Evolutionary conservation across 2,113 vertebrate genomes (phyloP).

Genomic region (Gallinago paraguaiae): DNA sequence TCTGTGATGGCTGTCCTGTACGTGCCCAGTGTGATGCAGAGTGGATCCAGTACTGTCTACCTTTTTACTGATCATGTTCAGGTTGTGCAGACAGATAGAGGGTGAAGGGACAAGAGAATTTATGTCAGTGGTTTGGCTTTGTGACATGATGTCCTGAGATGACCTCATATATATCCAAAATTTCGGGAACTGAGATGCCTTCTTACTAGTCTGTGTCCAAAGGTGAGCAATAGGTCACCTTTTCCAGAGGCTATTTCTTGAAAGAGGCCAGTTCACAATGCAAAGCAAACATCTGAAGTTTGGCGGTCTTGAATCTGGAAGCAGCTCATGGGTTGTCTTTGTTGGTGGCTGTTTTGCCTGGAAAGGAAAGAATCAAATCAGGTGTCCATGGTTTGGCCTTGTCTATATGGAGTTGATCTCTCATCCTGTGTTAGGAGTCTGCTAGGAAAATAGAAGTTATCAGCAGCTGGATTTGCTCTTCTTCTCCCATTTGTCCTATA

Average conservation of each 20-base stretch:
- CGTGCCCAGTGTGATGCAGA: accelerated
- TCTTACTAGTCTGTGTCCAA: accelerated
- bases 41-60: not conserved
- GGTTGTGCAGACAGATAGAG: not conserved
- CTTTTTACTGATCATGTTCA: accelerated
- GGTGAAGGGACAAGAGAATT: not conserved
- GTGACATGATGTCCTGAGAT: not conserved
- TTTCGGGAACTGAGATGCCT: not conserved
- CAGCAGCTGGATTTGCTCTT: not conserved
- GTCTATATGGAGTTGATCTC: not conserved
- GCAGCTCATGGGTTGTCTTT: not conserved
- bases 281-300: not conserved
- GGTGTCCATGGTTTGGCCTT: not conserved
- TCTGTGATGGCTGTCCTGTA: not conserved
- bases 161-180: not conserved
- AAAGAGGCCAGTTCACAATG: not conserved
- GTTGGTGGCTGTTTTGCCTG: not conserved
- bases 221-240: not conserved
- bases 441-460: not conserved
- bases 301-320: not conserved
- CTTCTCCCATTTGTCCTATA: not conserved
- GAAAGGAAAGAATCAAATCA: not conserved
- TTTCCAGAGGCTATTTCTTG: not conserved
- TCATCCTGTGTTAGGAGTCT: not conserved
- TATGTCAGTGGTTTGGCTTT: not conserved